Evolutionary conservation across 2,888 invertebrate genomes (phyloP).

Genomic region (Heliconius aoede): DNA sequence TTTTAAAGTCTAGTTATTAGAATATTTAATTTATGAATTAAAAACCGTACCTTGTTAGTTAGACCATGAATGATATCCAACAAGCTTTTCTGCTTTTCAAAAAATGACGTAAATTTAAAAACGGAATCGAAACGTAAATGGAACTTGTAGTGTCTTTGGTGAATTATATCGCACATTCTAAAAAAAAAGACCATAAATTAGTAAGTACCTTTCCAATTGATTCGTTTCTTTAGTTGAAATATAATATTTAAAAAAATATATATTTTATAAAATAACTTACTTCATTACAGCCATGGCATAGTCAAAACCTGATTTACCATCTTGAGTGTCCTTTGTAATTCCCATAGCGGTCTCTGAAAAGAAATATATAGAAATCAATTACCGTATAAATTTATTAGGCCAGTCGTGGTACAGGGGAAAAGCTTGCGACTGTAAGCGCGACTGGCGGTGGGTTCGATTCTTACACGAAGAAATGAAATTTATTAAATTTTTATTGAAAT

Average conservation of each 20-base stretch:
- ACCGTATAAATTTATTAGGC: no score
- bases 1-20: no score
- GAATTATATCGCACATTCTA: conserved; percentile 91
- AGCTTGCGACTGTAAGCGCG: no score
- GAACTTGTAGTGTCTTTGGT: conserved; percentile 89
- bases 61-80: conserved; percentile 89
- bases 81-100: conserved; percentile 86
- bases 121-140: conserved; percentile 88
- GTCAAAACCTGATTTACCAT: conserved; percentile 87
- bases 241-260: neutral
- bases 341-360: conserved; percentile 91
- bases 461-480: no score
- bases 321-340: conserved; percentile 88
- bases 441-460: no score
- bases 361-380: neutral
- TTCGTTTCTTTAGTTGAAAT: neutral
- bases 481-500: no score
- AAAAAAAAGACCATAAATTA: conserved; percentile 47
- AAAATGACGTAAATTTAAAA: conserved; percentile 88
- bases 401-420: no score
- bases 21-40: conserved; percentile 4
- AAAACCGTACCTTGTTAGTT: conserved; percentile 86
- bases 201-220: neutral
- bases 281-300: conserved; percentile 94
- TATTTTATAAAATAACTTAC: conserved; percentile 55